Conservation (phyloP, 92 coral and sea anemone species). For the Plumapathes pennacea region DNA sequence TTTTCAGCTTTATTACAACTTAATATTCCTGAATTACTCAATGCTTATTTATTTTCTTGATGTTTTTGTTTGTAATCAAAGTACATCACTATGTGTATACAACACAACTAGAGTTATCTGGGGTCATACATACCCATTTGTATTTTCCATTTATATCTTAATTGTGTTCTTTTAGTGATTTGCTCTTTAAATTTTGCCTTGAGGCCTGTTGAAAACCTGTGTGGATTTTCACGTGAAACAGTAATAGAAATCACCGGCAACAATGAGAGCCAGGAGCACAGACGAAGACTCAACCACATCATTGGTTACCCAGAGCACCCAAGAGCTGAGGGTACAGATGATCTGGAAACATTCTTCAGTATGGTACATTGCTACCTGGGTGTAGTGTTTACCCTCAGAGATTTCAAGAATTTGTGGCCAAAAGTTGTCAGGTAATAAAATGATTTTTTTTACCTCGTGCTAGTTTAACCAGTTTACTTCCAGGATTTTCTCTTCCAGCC, state of each 20-base stretch:
- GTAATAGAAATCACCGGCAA: constrained; percentile 35
- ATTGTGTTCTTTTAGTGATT: not conserved
- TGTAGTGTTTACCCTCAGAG: constrained; percentile 53
- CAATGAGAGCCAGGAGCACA: constrained; percentile 35
- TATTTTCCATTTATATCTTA: not conserved
- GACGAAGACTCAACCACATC: constrained; percentile 9
- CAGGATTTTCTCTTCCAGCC: no score
- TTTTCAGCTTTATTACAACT: no score
- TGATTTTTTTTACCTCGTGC: not conserved
- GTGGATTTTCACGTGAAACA: constrained; percentile 59
- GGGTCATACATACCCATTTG: not conserved
- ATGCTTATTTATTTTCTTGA: no score
- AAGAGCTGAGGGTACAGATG: constrained; percentile 58
- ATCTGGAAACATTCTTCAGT: constrained; percentile 45
- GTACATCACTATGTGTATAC: no score
- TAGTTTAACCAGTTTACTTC: no score
- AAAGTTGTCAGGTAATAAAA: constrained; percentile 40
- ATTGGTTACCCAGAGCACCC: constrained; percentile 55
- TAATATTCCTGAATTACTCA: no score
- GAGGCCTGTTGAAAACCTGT: constrained; percentile 45
- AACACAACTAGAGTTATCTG: no score
- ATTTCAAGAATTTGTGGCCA: constrained; percentile 57
- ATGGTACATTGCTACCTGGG: constrained; percentile 51
- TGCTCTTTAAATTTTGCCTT: not conserved
- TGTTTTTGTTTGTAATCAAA: no score